Percentiles rank a stretch among this genome's conserved stretches.
These are phyloP conservation scores for Halichoerus grypus DNA, from an alignment of 2,113 vertebrate genomes.

Conservation along the genomic window DNA sequence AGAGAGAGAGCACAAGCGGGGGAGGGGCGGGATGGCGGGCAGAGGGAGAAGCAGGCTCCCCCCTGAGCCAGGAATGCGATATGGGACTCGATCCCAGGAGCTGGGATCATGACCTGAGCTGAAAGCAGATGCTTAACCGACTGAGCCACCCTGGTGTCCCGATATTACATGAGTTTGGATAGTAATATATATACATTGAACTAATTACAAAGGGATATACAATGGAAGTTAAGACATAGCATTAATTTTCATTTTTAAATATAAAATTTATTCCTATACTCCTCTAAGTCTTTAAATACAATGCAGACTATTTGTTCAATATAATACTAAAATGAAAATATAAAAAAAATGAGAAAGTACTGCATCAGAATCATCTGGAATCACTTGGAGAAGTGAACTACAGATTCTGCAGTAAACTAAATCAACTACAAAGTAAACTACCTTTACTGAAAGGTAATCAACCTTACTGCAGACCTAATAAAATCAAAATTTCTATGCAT, in stretches of 20 bases:
- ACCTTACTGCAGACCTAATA: not conserved
- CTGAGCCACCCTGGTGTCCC: not conserved
- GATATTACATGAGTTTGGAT: not conserved
- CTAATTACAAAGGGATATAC: slow-evolving; percentile 2
- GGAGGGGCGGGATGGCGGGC: not conserved
- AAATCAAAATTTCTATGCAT: not conserved
- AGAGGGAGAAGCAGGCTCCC: too few relatives aligned
- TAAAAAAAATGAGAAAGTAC: not conserved
- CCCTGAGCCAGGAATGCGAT: not conserved
- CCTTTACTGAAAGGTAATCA: not conserved
- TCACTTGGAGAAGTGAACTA: not conserved
- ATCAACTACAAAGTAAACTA: not conserved
- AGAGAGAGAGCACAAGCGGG: not conserved
- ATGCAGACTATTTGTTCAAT: not conserved
- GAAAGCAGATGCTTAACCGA: not conserved
- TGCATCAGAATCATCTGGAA: not conserved
- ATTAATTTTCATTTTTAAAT: slow-evolving; percentile 45
- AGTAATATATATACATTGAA: not conserved
- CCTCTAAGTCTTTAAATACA: not conserved
- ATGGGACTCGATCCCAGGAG: not conserved
- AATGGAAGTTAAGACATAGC: not conserved
- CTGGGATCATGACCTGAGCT: not conserved
- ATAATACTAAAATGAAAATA: slow-evolving; percentile 36
- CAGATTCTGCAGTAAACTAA: not conserved
- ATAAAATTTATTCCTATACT: slow-evolving; percentile 24